Evolutionary conservation across 2,888 invertebrate genomes (phyloP).

Genomic region (Plebejus melissa): DNA sequence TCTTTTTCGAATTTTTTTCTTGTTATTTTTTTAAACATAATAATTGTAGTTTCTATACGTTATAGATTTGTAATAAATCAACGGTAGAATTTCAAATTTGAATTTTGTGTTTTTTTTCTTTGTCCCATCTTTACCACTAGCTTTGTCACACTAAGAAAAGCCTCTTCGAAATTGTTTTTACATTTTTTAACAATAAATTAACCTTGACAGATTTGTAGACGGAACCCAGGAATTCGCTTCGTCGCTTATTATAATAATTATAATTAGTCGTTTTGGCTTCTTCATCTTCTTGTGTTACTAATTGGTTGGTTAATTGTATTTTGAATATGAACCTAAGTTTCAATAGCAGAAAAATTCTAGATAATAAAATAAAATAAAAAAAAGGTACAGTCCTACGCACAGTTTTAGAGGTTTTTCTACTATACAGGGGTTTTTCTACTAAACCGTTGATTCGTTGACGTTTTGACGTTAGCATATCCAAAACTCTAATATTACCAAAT

Average conservation of each 20-base stretch:
- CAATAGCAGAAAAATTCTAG: background rate
- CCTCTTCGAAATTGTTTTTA: slow-evolving; percentile 26
- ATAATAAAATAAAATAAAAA: too few relatives aligned
- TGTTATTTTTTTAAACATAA: too few relatives aligned
- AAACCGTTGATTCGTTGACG: too few relatives aligned
- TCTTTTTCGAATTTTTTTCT: too few relatives aligned
- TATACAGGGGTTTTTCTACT: too few relatives aligned
- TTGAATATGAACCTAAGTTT: background rate
- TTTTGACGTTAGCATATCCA: too few relatives aligned
- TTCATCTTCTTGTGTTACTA: background rate
- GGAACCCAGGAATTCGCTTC: background rate
- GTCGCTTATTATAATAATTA: background rate
- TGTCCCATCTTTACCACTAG: background rate
- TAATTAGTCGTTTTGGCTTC: background rate
- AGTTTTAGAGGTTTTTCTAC: too few relatives aligned
- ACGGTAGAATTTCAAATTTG: too few relatives aligned
- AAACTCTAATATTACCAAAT: too few relatives aligned
- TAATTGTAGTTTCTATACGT: too few relatives aligned
- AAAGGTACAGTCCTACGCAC: too few relatives aligned
- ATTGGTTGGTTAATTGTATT: background rate
- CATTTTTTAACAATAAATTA: slow-evolving; percentile 31
- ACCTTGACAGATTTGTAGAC: slow-evolving; percentile 7
- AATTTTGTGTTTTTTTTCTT: background rate
- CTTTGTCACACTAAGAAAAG: slow-evolving; percentile 14
- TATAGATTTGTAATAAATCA: too few relatives aligned